These are phyloP conservation scores for Drosophila simulans DNA, from an alignment of 1,140 invertebrate genomes.

Conservation along the genomic window DNA sequence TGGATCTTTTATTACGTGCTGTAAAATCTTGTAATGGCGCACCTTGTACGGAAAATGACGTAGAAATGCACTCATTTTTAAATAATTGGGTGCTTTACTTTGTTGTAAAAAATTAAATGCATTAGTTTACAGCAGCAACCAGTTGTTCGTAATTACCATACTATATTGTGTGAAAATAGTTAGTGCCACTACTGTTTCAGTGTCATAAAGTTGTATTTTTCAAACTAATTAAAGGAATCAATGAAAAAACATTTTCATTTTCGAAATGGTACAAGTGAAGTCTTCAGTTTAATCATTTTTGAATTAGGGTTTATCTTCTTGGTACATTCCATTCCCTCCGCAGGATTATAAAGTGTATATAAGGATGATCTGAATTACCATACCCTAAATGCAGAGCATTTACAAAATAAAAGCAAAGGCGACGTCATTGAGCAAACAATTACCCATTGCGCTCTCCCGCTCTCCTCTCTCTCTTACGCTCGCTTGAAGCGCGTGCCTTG, in stretches of 20 bases:
- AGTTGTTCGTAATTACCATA: neutral
- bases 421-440: conserved; percentile 55
- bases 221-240: too few relatives aligned
- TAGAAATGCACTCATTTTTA: neutral
- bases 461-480: conserved; percentile 22
- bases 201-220: too few relatives aligned
- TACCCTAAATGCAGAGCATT: conserved; percentile 11
- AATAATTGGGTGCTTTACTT: too few relatives aligned
- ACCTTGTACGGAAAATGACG: neutral
- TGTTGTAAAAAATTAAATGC: neutral
- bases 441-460: conserved; percentile 21
- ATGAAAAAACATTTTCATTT: too few relatives aligned
- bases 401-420: conserved; percentile 1
- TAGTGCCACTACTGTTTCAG: neutral
- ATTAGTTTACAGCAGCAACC: neutral
- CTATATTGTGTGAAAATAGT: neutral
- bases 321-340: too few relatives aligned
- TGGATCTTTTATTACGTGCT: neutral
- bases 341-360: neutral
- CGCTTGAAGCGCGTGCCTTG: conserved; percentile 64
- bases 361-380: neutral
- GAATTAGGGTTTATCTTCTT: too few relatives aligned
- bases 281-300: neutral
- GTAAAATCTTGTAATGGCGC: neutral
- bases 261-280: too few relatives aligned